Evolutionary conservation across 1,140 invertebrate genomes (phyloP).

Genomic region (Drosophila saltans): DNA sequence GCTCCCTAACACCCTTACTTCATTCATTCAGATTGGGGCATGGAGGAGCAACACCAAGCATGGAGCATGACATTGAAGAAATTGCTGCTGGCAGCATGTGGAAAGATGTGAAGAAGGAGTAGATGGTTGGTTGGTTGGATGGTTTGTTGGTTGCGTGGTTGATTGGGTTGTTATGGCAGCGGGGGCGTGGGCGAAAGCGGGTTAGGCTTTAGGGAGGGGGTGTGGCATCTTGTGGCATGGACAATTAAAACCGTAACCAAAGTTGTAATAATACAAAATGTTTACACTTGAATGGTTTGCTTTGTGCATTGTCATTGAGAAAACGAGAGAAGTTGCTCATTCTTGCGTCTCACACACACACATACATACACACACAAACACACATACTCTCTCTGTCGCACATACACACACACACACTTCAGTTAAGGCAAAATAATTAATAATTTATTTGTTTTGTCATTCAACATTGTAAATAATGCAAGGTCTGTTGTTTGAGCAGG

Average conservation of each 20-base stretch:
- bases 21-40: not conserved
- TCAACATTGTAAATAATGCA: constrained; percentile 79
- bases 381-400: not conserved
- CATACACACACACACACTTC: not conserved
- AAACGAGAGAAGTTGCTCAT: constrained; percentile 31
- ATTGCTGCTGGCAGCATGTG: constrained; percentile 41
- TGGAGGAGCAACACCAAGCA: constrained; percentile 3
- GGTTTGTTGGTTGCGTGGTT: not conserved
- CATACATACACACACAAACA: not conserved
- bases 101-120: constrained; percentile 8
- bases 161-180: constrained; percentile 17
- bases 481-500: constrained; percentile 23
- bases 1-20: too few species aligned
- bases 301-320: constrained; percentile 73
- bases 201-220: not conserved
- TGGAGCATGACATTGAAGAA: constrained; percentile 66
- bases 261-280: constrained; percentile 77
- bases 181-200: not conserved
- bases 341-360: not conserved
- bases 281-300: constrained; percentile 76
- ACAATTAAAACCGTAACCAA: constrained; percentile 78
- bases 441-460: constrained; percentile 82
- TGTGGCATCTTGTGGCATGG: constrained; percentile 60
- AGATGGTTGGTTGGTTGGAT: constrained; percentile 14
- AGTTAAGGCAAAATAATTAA: constrained; percentile 62